phyloP scores from a whole-genome alignment of 2,113 vertebrate species.

The Heliornis fulica region DNA sequence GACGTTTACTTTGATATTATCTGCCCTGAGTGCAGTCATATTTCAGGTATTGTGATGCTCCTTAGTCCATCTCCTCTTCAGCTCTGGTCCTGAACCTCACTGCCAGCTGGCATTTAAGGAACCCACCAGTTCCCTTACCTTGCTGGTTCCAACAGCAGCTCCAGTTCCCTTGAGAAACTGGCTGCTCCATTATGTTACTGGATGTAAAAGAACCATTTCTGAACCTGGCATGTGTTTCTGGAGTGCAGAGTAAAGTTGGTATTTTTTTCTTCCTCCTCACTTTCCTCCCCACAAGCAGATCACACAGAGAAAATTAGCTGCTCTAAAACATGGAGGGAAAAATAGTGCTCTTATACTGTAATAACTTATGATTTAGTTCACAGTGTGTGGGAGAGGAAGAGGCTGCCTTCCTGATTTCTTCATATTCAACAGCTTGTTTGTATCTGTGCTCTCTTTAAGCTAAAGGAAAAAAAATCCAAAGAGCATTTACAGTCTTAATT shows the following conservation, averaged over 20 bases:
- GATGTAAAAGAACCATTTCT: background rate
- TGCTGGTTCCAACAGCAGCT: background rate
- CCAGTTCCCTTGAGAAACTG: background rate
- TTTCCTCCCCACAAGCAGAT: background rate
- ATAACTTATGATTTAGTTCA: slow-evolving; percentile 27
- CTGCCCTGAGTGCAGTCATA: background rate
- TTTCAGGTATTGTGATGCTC: background rate
- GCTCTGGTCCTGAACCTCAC: background rate
- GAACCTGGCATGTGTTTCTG: background rate
- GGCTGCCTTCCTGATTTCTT: background rate
- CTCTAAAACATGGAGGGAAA: background rate
- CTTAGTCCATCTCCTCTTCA: background rate
- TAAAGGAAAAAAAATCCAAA: background rate
- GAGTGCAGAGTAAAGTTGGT: background rate
- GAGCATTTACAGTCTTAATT: background rate
- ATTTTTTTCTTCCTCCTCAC: background rate
- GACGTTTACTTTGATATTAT: background rate
- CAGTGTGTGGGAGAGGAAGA: slow-evolving; percentile 37
- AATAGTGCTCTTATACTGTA: background rate
- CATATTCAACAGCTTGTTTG: slow-evolving; percentile 10
- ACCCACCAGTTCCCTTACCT: background rate
- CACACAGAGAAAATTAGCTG: slow-evolving; percentile 31
- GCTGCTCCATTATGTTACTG: background rate
- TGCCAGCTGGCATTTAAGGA: background rate
- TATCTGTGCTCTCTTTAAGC: background rate